Evolutionary conservation across 2,797 vertebrate genomes (phyloP).

Genomic region (Eulemur mongoz): DNA sequence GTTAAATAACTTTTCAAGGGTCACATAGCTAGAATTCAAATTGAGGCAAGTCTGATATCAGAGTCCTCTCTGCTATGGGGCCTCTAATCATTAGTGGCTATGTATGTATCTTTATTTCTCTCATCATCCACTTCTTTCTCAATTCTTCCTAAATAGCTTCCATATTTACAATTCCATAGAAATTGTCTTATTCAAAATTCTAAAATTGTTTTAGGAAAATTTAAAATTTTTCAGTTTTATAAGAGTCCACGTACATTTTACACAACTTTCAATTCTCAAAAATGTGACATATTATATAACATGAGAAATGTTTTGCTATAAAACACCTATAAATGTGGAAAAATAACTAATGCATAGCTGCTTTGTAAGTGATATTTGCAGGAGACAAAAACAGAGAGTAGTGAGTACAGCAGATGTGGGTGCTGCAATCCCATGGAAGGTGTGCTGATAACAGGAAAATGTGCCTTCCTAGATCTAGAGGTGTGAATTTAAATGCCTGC

Average conservation of each 20-base stretch:
- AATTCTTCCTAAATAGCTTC: neutral
- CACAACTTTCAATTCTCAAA: conserved; percentile 9
- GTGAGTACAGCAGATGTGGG: neutral
- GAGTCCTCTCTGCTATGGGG: neutral
- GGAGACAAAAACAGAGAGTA: neutral
- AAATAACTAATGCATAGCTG: neutral
- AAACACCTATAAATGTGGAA: neutral
- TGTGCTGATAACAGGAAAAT: neutral
- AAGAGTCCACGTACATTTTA: conserved; percentile 36
- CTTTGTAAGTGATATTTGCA: neutral
- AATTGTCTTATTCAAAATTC: neutral
- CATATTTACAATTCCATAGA: neutral
- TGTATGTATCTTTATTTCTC: neutral
- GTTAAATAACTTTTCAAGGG: neutral
- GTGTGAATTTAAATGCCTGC: neutral
- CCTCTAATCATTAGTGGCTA: neutral
- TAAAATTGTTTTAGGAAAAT: conserved; percentile 14
- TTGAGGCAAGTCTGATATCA: neutral
- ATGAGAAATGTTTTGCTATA: conserved; percentile 23
- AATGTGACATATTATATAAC: conserved; percentile 8
- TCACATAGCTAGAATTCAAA: neutral
- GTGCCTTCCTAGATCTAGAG: neutral
- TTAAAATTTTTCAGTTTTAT: neutral
- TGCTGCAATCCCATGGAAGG: neutral
- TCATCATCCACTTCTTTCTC: neutral